Evolutionary conservation across 2,888 invertebrate species (phyloP), one percentile per base, ranked within the genome.

Genomic region (Phyllotreta cruciferae): DNA sequence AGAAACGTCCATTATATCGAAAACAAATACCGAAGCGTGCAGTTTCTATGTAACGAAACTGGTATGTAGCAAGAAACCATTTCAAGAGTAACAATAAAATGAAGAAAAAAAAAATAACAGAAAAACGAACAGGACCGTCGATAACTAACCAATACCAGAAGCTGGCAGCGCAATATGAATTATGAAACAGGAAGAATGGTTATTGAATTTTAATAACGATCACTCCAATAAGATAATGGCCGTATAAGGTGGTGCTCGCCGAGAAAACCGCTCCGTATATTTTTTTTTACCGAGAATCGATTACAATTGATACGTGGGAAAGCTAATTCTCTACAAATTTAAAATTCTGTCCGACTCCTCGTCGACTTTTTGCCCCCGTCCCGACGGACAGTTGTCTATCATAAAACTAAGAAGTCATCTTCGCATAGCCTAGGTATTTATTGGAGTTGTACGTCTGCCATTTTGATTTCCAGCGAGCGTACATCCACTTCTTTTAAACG

Each of bases 251-350:
- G 45, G 14, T 64, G 49, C 58, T 36, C 58, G 49, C 64, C 24
- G 44, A 60, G 55, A 56, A 55, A 60, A 38, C 37, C 11, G 37
- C 58, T 42, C 62, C 65, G 66, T 68, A 71, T 70, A 70, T 71
- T 70, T 72, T 73, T 72, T 71, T 67, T 69, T 52, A 8, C 45
- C 10, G 9, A 37, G 67, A 67, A 70, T 67, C 62, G 63, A 67
- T 68, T 66, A 68, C 73, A 66, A 74, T 71, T 72, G 73, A 74
- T 74, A 74, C 73, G 74, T 75, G 75, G 74, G 75, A 75, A 75
- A 75, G 70, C 73, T 75, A 75, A 75, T 75, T 75, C 74, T 66
- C 70, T 69, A 73, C 74, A 75, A 75, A 75, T 74, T 75, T 74
- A 73, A 72, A 73, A 75, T 75, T 75, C 75, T 73, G 70, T 69